Percentiles rank a stretch among this genome's conserved stretches.
Conservation (phyloP, 2,113 vertebrate genomes). For the Pangasianodon gigas region DNA sequence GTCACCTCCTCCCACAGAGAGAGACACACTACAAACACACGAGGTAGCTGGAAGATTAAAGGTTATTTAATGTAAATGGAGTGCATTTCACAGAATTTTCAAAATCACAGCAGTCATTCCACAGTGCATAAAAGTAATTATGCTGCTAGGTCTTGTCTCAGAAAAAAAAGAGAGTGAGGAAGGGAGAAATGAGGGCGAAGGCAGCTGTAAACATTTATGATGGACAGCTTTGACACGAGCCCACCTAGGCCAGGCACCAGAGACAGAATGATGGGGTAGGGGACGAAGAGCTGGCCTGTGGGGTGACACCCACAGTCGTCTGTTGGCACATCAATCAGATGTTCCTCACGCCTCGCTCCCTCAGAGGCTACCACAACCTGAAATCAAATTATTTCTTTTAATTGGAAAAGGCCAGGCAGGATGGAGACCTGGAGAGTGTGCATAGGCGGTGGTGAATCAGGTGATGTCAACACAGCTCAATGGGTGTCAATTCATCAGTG, state of each 20-base stretch:
- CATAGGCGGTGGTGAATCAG: conserved; percentile 52
- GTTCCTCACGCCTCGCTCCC: conserved; percentile 64
- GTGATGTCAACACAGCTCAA: conserved; percentile 75
- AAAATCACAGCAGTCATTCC: conserved; percentile 34
- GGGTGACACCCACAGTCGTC: conserved; percentile 69
- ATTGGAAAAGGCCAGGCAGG: conserved; percentile 72
- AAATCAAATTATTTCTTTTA: conserved; percentile 81
- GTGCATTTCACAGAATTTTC: conserved; percentile 64
- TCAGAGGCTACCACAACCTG: conserved; percentile 69
- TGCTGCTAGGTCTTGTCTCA: conserved; percentile 12
- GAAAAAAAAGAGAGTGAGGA: background rate
- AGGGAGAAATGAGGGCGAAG: conserved; percentile 20
- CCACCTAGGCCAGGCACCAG: conserved; percentile 55
- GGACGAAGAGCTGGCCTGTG: conserved; percentile 62
- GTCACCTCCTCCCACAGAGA: conserved; percentile 14
- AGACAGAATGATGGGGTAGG: conserved; percentile 67
- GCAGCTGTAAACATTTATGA: conserved; percentile 68
- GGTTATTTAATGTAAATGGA: conserved; percentile 69
- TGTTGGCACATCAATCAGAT: conserved; percentile 74
- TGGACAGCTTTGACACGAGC: conserved; percentile 77
- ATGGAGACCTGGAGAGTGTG: conserved; percentile 51
- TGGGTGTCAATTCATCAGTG: conserved; percentile 77
- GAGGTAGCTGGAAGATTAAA: conserved; percentile 59
- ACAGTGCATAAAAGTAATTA: conserved; percentile 44
- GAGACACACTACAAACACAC: conserved; percentile 22